These are phyloP conservation scores for Shargacucullia verbasci DNA, from an alignment of 2,888 invertebrate species.

Conservation along the genomic window DNA sequence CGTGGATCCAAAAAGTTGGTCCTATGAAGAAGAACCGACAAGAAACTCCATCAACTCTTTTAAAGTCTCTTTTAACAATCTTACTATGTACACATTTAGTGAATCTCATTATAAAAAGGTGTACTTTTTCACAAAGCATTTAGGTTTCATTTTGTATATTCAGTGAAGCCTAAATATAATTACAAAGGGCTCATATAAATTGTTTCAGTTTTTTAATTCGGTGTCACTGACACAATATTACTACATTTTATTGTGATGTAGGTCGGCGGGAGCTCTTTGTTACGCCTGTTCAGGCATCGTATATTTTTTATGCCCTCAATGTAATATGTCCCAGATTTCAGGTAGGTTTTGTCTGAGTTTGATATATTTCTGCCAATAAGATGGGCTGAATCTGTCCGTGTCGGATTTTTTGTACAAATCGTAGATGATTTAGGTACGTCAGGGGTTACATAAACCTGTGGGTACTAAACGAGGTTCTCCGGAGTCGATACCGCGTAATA, in stretches of 20 bases:
- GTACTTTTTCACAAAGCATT: no score
- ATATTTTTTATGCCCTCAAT: conserved; percentile 32
- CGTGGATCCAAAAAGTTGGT: no score
- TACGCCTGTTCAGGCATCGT: conserved; percentile 17
- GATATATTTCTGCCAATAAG: conserved; percentile 31
- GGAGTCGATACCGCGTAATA: no score
- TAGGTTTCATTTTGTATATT: no score
- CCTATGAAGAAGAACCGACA: no score
- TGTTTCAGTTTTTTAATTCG: conserved; percentile 46
- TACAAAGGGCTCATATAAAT: conserved; percentile 40
- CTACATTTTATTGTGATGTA: conserved; percentile 28
- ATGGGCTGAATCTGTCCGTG: conserved; percentile 8
- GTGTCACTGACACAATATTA: conserved; percentile 3
- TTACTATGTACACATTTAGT: no score
- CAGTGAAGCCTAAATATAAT: conserved; percentile 27
- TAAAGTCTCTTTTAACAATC: no score
- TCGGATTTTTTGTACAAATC: neutral
- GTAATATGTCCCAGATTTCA: conserved; percentile 12
- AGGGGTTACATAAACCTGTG: no score
- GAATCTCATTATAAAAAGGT: no score
- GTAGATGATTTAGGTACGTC: no score
- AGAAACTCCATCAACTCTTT: no score
- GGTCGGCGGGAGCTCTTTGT: conserved; percentile 17
- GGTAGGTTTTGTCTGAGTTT: conserved; percentile 23
- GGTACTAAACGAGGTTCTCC: no score